Evolutionary conservation across 2,113 vertebrate genomes (phyloP), one percentile per base, ranked within the genome.

Genomic region (Petroica traversi): DNA sequence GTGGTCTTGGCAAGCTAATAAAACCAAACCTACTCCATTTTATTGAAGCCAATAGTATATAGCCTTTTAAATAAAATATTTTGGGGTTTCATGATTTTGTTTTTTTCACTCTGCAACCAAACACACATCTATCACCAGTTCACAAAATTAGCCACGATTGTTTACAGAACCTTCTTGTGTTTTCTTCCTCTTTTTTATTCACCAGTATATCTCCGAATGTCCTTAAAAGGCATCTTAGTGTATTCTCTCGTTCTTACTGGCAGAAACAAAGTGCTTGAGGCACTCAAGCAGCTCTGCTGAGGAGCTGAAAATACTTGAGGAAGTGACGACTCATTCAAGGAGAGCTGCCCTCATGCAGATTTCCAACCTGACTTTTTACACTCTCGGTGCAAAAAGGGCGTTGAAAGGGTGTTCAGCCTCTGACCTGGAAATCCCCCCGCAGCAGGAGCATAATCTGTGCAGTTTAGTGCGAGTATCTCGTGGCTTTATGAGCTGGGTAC

Each of bases 181-280:
- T 40, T 59, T 87, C 78, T 87, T 40, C 52, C 55, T 71, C 45
- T 86, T 77, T 92, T 68, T 82, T 5, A 28, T 38, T 18, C 23
- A 72, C 18, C 28, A 49, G 8, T 33, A 24, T 79, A 76, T 41
- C 57, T 69, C 67, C 40, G 14, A 69, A 90, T 93, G 89, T 61
- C 95, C 96, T 95, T 96, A 92, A 95, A 96, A 96, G 96, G 93
- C 63, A 45, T 87, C 3, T 81, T 45, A 34, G 51, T 29, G 46
- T 23, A 54, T 78, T 93, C 88, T 91, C 64, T 64, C 33, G 36
- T 89, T 95, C 88, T 75, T 59, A 96, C 73, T 92, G 92, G 93
- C 66, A 86, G 91, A 84, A 86, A 80, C 51, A 61, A 81, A 85
- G 26, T 36, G 14, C 45, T 64, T 11, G 34, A 83, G 54, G 55